Conservation (phyloP, 2,888 invertebrate genomes). For the Xestia sexstrigata region DNA sequence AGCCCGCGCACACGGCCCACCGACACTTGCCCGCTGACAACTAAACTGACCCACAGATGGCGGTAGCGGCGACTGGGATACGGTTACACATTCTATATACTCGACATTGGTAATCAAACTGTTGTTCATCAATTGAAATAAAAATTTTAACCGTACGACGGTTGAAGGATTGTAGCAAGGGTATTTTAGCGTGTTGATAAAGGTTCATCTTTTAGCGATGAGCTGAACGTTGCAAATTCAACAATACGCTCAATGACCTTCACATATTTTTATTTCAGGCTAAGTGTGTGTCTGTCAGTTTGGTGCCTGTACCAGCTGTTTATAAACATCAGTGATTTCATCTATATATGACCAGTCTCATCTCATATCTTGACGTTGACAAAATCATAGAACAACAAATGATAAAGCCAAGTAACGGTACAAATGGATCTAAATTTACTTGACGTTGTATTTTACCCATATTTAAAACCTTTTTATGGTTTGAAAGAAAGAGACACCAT, state of each 20-base stretch:
- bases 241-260: not conserved
- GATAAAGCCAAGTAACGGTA: not conserved
- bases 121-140: slow-evolving; percentile 1
- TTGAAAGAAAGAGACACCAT: not conserved
- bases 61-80: slow-evolving; percentile 41
- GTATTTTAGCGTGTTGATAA: not conserved
- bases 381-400: not conserved
- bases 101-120: slow-evolving; percentile 5
- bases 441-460: not conserved
- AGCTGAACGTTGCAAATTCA: not conserved
- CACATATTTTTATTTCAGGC: not conserved
- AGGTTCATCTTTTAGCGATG: not conserved
- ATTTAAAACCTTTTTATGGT: not conserved
- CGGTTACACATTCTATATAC: slow-evolving; percentile 40
- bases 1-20: slow-evolving; percentile 45
- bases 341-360: not conserved
- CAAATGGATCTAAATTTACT: not conserved
- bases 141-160: not conserved
- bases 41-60: slow-evolving; percentile 57
- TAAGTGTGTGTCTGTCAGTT: not conserved
- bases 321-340: not conserved
- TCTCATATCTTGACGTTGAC: not conserved
- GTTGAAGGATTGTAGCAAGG: not conserved
- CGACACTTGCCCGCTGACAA: slow-evolving; percentile 67
- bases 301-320: not conserved